Evolutionary conservation across 2,888 invertebrate genomes (phyloP).

Genomic region (Neoscelio sp.): DNA sequence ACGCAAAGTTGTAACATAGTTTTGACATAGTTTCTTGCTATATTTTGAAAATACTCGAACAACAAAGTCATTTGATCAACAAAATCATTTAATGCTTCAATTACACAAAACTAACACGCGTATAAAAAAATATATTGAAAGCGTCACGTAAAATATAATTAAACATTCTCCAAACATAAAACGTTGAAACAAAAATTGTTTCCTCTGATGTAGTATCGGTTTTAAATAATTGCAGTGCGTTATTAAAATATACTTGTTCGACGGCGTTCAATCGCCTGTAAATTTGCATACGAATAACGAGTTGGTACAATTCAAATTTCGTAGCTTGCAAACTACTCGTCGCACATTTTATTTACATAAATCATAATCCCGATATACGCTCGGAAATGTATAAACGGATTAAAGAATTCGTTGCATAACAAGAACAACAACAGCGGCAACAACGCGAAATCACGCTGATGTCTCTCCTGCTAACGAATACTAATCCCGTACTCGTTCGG

Average conservation of each 20-base stretch:
- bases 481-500: conserved; percentile 24
- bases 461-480: conserved; percentile 39
- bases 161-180: not conserved
- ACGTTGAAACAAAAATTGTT: not conserved
- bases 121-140: too few relatives aligned
- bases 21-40: conserved; percentile 24
- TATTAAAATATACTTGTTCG: conserved; percentile 6
- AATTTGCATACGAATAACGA: conserved; percentile 20
- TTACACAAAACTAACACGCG: too few relatives aligned
- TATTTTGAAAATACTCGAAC: conserved; percentile 17
- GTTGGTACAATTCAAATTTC: not conserved
- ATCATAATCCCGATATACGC: conserved; percentile 1
- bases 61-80: not conserved
- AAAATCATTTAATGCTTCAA: not conserved
- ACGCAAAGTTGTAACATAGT: conserved; percentile 19
- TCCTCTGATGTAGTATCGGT: not conserved
- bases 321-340: not conserved
- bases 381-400: conserved; percentile 2
- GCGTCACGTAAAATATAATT: not conserved
- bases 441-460: conserved; percentile 25
- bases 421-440: too few relatives aligned
- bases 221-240: not conserved
- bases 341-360: conserved; percentile 5
- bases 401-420: not conserved
- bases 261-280: conserved; percentile 18